A percentile compares a stretch with the other conserved stretches of the same genome.
Evolutionary conservation across 2,113 vertebrate genomes (phyloP).

Genomic region (Catharus minimus): DNA sequence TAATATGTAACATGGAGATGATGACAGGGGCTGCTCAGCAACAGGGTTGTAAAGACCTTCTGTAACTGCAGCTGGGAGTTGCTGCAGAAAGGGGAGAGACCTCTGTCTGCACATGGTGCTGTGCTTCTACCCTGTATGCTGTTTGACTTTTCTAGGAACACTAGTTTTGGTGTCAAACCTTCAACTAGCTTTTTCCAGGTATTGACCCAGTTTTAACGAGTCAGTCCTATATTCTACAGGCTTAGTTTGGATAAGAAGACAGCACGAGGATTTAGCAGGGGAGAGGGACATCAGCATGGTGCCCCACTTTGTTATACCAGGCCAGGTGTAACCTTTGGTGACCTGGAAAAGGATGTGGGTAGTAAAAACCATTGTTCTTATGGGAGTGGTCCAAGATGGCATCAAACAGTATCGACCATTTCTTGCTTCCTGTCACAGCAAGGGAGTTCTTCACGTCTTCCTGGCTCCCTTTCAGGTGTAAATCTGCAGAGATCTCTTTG

Average conservation of each 20-base stretch:
- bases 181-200: fast-evolving
- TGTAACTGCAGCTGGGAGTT: not conserved
- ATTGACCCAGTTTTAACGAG: not conserved
- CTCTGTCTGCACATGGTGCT: not conserved
- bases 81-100: not conserved
- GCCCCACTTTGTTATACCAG: not conserved
- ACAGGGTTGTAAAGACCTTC: not conserved
- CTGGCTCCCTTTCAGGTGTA: not conserved
- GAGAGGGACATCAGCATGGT: not conserved
- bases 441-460: not conserved
- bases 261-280: not conserved
- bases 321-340: not conserved
- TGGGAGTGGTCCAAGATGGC: not conserved
- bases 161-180: not conserved
- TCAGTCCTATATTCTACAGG: not conserved
- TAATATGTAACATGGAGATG: not conserved
- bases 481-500: not conserved
- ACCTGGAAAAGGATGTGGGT: not conserved
- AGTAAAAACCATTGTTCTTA: not conserved
- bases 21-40: not conserved
- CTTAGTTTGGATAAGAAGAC: not conserved
- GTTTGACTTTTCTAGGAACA: not conserved
- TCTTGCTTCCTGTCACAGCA: not conserved
- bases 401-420: not conserved
- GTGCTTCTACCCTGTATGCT: not conserved